Evolutionary conservation across 2,113 vertebrate species (phyloP), one percentile per base, ranked within the genome.

Genomic region (Etia nguti): DNA sequence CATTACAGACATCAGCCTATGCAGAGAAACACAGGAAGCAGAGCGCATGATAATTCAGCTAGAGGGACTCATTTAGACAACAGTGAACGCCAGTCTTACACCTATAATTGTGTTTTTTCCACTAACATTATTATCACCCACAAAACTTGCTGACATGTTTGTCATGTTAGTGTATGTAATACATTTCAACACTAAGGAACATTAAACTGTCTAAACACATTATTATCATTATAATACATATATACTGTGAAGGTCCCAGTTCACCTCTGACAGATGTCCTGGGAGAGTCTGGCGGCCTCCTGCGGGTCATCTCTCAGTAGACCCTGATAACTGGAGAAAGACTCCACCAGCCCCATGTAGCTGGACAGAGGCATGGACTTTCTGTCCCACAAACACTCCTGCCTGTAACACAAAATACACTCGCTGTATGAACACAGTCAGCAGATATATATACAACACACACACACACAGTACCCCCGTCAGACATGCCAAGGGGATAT

Each of bases 281-380:
- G 84, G 9, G 97, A 95, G 4, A 97, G 94, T 1, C 50, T 81
- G 36, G 73, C 86, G 56, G 97, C 97, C 89, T 92, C 91, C 91
- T 96, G 57, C 0, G 95, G 96, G 52, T 97, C 89, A 0, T 84
- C 84, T 70, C 91, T 95, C 90, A 91, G 70, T 26, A 97, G 93
- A 12, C 24, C 57, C 93, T 97, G 97, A 87, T 96, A 98, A 0
- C 84, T 26, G 81, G 97, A 97, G 81, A 94, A 93, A 18, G 97
- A 96, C 89, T 97, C 94, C 18, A 97, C 16, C 54, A 97, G 90
- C 34, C 97, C 97, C 34, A 97, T 88, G 85, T 95, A 95, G 31
- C 92, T 88, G 85, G 92, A 92, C 26, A 98, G 83, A 50, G 95
- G 70, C 88, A 95, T 89, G 9, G 55, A 1, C 41, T 16, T 86